Conservation (phyloP, 2,797 vertebrate genomes). For the Bradypus variegatus region DNA sequence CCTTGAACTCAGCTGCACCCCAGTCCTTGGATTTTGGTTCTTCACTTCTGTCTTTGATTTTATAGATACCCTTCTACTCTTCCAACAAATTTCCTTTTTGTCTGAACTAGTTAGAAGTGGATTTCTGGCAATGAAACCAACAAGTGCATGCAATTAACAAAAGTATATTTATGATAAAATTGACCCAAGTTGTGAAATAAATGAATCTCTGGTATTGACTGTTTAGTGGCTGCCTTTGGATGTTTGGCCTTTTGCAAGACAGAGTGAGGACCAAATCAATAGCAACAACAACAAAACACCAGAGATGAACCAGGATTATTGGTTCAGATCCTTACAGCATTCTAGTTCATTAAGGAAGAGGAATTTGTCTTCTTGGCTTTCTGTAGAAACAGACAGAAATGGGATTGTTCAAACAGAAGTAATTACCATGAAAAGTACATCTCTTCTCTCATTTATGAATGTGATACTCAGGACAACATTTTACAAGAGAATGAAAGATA, state of each 20-base stretch:
- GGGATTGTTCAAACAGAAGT: slow-evolving; percentile 33
- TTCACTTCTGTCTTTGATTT: background rate
- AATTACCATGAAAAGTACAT: slow-evolving; percentile 9
- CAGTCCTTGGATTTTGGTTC: background rate
- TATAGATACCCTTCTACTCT: background rate
- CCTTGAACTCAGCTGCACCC: background rate
- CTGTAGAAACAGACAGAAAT: slow-evolving; percentile 29
- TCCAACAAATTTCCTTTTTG: slow-evolving; percentile 30
- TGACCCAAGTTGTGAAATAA: background rate
- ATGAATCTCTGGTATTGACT: background rate
- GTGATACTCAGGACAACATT: background rate
- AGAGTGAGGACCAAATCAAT: background rate
- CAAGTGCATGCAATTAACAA: background rate
- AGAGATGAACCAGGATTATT: background rate
- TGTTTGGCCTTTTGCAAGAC: background rate
- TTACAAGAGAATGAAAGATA: slow-evolving; percentile 31
- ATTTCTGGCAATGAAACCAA: slow-evolving; percentile 30
- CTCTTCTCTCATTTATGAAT: slow-evolving; percentile 29
- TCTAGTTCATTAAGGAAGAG: background rate
- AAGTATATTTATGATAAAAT: slow-evolving; percentile 19
- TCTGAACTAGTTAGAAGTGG: slow-evolving; percentile 20
- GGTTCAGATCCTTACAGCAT: background rate
- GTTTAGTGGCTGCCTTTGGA: background rate
- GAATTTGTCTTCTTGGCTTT: slow-evolving; percentile 10
- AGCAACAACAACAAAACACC: background rate